phyloP scores from a whole-genome alignment of 2,797 vertebrate genomes.

The Harpagifer antarcticus region DNA sequence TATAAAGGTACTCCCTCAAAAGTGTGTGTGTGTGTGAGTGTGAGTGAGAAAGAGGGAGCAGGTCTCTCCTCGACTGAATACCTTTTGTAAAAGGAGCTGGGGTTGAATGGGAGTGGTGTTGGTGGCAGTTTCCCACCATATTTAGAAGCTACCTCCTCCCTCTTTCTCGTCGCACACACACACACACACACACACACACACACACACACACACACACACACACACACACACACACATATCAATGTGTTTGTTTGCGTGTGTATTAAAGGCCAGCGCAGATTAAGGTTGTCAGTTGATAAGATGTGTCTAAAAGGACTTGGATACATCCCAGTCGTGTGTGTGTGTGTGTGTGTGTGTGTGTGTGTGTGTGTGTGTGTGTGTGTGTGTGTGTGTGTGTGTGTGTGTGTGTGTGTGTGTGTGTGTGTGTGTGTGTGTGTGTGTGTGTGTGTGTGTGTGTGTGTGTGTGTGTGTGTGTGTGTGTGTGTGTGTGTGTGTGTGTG shows the following conservation, averaged over 20 bases:
- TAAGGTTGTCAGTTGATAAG: slow-evolving; percentile 62
- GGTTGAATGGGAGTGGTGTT: slow-evolving; percentile 82
- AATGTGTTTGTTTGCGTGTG: slow-evolving; percentile 8
- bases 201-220: neutral
- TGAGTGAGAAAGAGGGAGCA: slow-evolving; percentile 59
- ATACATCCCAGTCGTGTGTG: slow-evolving; percentile 37
- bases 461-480: slow-evolving; percentile 1
- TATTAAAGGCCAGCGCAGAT: slow-evolving; percentile 63
- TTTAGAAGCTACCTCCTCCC: slow-evolving; percentile 65
- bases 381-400: neutral
- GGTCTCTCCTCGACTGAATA: slow-evolving; percentile 78
- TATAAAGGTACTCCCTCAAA: slow-evolving; percentile 62
- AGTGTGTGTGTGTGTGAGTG: no score
- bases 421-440: slow-evolving; percentile 11
- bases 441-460: slow-evolving; percentile 10
- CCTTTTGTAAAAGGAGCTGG: slow-evolving; percentile 80
- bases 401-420: slow-evolving; percentile 15
- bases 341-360: neutral
- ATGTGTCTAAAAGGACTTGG: slow-evolving; percentile 50
- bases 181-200: slow-evolving; percentile 3
- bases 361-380: slow-evolving; percentile 11
- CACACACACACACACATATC: neutral
- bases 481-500: slow-evolving; percentile 16
- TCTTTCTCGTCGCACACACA: slow-evolving; percentile 17
- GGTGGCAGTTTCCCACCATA: slow-evolving; percentile 82